Conservation (phyloP, 2,113 vertebrate genomes). For the Limnothrissa miodon region DNA sequence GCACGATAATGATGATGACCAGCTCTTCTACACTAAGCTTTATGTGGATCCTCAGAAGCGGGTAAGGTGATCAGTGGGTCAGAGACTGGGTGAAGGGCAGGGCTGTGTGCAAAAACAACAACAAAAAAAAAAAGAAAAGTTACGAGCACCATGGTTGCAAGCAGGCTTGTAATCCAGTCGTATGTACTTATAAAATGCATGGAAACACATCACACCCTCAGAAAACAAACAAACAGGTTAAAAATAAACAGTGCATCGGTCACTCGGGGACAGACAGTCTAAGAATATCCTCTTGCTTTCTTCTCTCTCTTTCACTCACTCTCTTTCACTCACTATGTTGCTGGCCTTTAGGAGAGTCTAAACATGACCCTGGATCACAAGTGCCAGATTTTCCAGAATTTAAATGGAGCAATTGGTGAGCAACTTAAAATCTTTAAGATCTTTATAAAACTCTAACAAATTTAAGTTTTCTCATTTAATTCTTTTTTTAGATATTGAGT, state of each 20-base stretch:
- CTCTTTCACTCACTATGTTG: background rate
- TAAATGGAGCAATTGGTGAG: conserved; percentile 94
- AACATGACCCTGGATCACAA: conserved; percentile 97
- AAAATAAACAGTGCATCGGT: conserved; percentile 25
- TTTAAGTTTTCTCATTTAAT: too few species aligned
- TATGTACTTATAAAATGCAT: conserved; percentile 27
- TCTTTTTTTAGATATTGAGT: too few species aligned
- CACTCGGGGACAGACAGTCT: conserved; percentile 6
- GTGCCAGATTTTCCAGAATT: conserved; percentile 92
- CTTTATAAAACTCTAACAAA: conserved; percentile 1
- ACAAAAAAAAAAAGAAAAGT: too few species aligned
- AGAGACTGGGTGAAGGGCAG: conserved; percentile 41
- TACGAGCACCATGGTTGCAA: background rate
- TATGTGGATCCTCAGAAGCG: conserved; percentile 85
- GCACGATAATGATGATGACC: conserved; percentile 96
- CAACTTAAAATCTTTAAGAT: too few species aligned
- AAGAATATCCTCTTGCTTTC: background rate
- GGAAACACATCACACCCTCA: conserved; percentile 31
- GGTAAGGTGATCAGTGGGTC: conserved; percentile 54
- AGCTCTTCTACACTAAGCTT: conserved; percentile 97
- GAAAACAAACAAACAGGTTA: conserved; percentile 40
- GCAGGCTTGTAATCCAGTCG: conserved; percentile 32
- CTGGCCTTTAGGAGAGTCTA: conserved; percentile 75
- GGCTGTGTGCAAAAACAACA: background rate
- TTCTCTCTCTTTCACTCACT: background rate